Base-by-base conservation (phyloP, 2,888 invertebrate genomes). In the Rhabditoides inermis region DNA sequence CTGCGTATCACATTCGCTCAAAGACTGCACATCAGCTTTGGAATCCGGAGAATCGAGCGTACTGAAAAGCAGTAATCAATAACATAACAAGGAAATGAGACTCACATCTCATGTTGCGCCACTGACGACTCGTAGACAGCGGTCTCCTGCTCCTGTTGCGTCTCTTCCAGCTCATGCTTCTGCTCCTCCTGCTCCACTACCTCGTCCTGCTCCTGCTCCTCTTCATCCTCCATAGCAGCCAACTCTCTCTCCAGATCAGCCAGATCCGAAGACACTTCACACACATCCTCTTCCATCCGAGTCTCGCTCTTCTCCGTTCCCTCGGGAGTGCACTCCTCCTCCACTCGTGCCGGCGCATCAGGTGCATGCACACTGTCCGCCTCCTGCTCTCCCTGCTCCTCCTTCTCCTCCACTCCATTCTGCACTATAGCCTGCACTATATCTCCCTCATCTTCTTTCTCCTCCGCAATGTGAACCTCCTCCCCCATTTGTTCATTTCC, bases 61-160 rank as follows among this genome's bases (percentile, higher is more conserved):
- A 53, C 58, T 58, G 55, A 28, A 61, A 53, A 7, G 12, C n/a
- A 2, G 32, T 6, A 10, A 49, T 22, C 0, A 18, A 46, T 25
- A 36, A 25, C 6, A 46, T 28, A n/a, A 45, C 7, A 44, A 50
- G 35, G 25, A 6, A 18, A 22, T 20, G 35, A 27, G 20, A 18
- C 26, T 32, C 10, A 50, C 42, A 45, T 50, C 50, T 37, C 32
- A 50, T 55, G 54, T 49, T 7, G 58, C 47, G 0, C 55, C 25
- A 3, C 47, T n/a, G n/a, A n/a, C n/a, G n/a, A n/a, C n/a, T n/a
- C n/a, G n/a, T n/a, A n/a, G n/a, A n/a, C n/a, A n/a, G n/a, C n/a
- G n/a, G n/a, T 40, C 4, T 50, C 50, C 1, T 55, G 44, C 12
- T 15, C 35, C 3, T 26, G 28, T n/a, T 53, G 50, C 1, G 45